A percentile compares a stretch with the other conserved stretches of the same genome.
Conservation (phyloP, 2,888 invertebrate genomes). For the Branchellion lobata region DNA sequence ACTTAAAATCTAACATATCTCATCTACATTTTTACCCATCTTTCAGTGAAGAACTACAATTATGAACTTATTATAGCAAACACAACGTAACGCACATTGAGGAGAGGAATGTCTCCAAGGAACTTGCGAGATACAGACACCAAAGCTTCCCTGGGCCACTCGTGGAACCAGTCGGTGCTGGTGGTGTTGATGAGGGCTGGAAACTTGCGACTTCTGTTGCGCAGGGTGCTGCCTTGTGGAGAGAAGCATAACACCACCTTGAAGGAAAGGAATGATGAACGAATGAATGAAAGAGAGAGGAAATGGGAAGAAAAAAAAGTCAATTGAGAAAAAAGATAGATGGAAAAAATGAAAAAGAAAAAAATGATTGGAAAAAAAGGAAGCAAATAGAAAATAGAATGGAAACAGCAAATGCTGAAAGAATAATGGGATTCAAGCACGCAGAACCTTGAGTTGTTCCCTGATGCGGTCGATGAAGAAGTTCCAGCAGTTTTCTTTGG, state of each 20-base stretch:
- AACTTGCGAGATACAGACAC: conserved; percentile 88
- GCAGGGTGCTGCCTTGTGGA: conserved; percentile 87
- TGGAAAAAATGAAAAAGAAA: background rate
- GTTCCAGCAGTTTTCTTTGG: conserved; percentile 93
- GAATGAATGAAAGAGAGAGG: too few species aligned
- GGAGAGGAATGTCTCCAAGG: conserved; percentile 75
- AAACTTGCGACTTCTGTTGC: conserved; percentile 89
- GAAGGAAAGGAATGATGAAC: background rate
- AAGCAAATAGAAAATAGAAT: too few species aligned
- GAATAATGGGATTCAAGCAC: background rate
- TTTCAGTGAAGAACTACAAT: too few species aligned
- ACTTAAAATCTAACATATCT: too few species aligned
- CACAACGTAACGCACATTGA: conserved; percentile 71
- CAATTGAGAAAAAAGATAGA: background rate
- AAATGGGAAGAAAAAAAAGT: background rate
- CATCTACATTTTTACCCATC: too few species aligned
- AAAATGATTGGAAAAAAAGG: too few species aligned
- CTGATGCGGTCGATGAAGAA: conserved; percentile 93
- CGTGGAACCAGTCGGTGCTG: conserved; percentile 95
- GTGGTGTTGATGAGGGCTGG: conserved; percentile 93
- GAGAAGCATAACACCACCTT: conserved; percentile 91
- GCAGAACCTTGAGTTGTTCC: conserved; percentile 66
- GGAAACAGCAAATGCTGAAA: too few species aligned
- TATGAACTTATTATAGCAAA: too few species aligned
- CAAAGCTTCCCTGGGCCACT: conserved; percentile 95